Evolutionary conservation across 2,888 invertebrate genomes (phyloP), one percentile per base, ranked within the genome.

Genomic region (Cheilosia impressa): DNA sequence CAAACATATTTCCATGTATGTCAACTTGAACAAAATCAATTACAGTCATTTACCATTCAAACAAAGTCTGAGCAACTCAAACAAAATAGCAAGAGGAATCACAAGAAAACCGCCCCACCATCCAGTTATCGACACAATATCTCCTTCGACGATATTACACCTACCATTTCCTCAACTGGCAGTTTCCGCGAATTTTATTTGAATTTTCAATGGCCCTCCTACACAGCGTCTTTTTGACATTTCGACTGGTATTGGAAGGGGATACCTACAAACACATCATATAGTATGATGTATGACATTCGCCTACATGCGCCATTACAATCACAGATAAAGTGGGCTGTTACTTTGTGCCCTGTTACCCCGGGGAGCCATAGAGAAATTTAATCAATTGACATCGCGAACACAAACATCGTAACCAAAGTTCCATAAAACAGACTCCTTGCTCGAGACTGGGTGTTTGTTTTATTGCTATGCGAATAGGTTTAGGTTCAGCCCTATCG

Each of bases 331-430:
- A 45, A 15, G 6, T 10, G 41, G 15, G 24, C 13, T 22, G 24
- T 58, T n/a, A n/a, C n/a, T 43, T 43, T 43, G 43, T 27, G 9
- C 2, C 9, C 9, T 31, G 31, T 38, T 6, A 41, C 58, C 43
- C 43, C 7, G 15, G 41, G 41, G 43, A 60, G 22, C n/a, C 41
- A 24, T 31, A 43, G n/a, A 60, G 60, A 45, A 43, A 60, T 60
- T 43, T 43, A 60, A 41, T 60, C 60, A 60, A 60, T 60, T 60
- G 43, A 15, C 41, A 43, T 43, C n/a, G 19, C 24, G 43, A 60
- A 60, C 60, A 34, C 57, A 57, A 38, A 38, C 38, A 57, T 10
- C 19, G 17, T 38, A 4, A 57, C 57, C 38, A 38, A 57, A 7
- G 45, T 38, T 34, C 34, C 57, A 19, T 57, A 10, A 57, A 57